Conservation (phyloP, 2,113 vertebrate genomes). For the Phalacrocorax aristotelis region DNA sequence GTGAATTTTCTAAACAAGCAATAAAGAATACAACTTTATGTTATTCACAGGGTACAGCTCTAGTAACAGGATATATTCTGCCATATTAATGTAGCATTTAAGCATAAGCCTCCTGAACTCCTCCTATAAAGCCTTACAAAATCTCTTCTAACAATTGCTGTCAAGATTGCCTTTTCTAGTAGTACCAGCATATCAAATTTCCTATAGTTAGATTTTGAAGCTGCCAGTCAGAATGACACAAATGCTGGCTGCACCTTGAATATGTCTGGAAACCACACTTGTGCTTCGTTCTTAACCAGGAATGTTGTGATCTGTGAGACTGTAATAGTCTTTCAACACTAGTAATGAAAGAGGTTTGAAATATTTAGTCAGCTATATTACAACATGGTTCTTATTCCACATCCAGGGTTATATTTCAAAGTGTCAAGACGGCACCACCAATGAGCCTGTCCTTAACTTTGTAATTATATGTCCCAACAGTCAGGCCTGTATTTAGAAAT, state of each 20-base stretch:
- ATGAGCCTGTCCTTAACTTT: neutral
- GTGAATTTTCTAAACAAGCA: neutral
- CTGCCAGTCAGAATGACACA: neutral
- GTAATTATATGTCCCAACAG: neutral
- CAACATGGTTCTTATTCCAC: neutral
- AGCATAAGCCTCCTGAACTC: neutral
- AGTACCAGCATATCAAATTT: neutral
- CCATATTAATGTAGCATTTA: neutral
- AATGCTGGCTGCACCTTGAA: neutral
- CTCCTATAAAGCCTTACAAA: neutral
- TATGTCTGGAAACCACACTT: neutral
- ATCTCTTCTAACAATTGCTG: neutral
- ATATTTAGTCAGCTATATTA: neutral
- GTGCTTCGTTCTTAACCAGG: neutral
- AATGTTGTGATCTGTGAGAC: neutral
- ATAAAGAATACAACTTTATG: neutral
- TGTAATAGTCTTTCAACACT: neutral
- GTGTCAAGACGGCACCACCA: accelerated
- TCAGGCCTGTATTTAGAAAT: neutral
- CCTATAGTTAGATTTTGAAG: neutral
- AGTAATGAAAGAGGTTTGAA: neutral
- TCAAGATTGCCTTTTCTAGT: neutral
- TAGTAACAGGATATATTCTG: neutral
- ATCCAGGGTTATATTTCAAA: neutral
- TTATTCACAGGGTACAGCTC: neutral